Base-by-base conservation (phyloP, 2,113 vertebrate genomes). In the Furnarius figulus region DNA sequence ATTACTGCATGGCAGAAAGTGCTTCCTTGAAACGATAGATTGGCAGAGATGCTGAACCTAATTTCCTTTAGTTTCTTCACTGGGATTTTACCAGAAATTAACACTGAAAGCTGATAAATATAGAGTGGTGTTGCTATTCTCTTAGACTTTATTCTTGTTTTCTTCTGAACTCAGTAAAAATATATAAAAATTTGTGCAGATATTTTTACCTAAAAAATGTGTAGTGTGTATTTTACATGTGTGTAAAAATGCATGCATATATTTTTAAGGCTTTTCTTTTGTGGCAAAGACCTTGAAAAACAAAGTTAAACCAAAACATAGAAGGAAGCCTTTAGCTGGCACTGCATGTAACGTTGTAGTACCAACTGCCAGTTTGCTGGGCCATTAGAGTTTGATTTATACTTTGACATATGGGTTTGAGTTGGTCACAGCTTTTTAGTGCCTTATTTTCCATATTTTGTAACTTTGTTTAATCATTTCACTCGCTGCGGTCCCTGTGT, bases 311-410 rank as follows among this genome's bases (percentile, higher is more conserved):
- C 47, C 53, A 66, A 94, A 85, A 92, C 83, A 91, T 87, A 65
- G 66, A 88, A 62, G 87, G 88, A 95, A 85, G 70, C 77, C 70
- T 89, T 96, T 84, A 95, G 83, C 87, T 98, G 94, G 96, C 95
- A 21, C 70, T 77, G 72, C 59, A 24, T 80, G 52, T 74, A 89
- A 80, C 8, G 59, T 93, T 86, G 22, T 47, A 91, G 35, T 65
- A 63, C 87, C 71, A 90, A 81, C 92, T 97, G 93, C 96, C 95
- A 96, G 73, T 97, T 97, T 96, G 71, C 96, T 89, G 85, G 93
- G 93, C 35, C 56, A 82, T 96, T 97, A 98, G 90, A 42, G 27
- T 94, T 97, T 97, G 96, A 98, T 98, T 98, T 98, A 98, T 90
- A 91, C 75, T 71, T 98, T 96, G 83, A 87, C 58, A 70, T 96